Evolutionary conservation across 2,113 vertebrate species (phyloP).

Genomic region (Corythaixoides concolor): DNA sequence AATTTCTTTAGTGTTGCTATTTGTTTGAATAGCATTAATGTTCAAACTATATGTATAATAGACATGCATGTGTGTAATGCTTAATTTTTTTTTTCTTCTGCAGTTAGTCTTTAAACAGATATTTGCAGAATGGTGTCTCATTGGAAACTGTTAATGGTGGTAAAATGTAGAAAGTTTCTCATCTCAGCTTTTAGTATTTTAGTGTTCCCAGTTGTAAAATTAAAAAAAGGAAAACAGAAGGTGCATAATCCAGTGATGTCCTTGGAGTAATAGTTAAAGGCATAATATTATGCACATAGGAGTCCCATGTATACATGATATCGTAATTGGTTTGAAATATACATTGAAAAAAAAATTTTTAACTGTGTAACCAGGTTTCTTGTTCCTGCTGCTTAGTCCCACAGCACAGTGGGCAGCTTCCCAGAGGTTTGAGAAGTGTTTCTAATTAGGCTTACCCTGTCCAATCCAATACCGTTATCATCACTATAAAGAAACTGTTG

Average conservation of each 20-base stretch:
- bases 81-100: background rate
- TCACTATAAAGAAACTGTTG: slow-evolving; percentile 48
- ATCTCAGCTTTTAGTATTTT: slow-evolving; percentile 68
- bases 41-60: background rate
- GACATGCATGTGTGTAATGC: background rate
- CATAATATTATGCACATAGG: slow-evolving; percentile 50
- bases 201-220: slow-evolving; percentile 67
- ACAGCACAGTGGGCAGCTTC: slow-evolving; percentile 54
- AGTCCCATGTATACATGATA: slow-evolving; percentile 26
- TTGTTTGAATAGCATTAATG: background rate
- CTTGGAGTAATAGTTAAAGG: slow-evolving; percentile 67
- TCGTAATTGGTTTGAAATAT: slow-evolving; percentile 53
- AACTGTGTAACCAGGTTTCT: slow-evolving; percentile 22
- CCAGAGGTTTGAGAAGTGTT: slow-evolving; percentile 49
- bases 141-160: slow-evolving; percentile 39
- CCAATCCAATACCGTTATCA: slow-evolving; percentile 49
- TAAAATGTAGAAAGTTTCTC: slow-evolving; percentile 57
- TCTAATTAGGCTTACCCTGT: slow-evolving; percentile 54
- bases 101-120: background rate
- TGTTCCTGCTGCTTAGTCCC: slow-evolving; percentile 21
- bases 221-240: slow-evolving; percentile 69
- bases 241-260: slow-evolving; percentile 55
- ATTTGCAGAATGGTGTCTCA: slow-evolving; percentile 39
- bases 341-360: slow-evolving; percentile 9
- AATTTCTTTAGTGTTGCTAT: background rate